Conservation (phyloP, 92 coral and sea anemone genomes). For the Phymanthus crucifer region DNA sequence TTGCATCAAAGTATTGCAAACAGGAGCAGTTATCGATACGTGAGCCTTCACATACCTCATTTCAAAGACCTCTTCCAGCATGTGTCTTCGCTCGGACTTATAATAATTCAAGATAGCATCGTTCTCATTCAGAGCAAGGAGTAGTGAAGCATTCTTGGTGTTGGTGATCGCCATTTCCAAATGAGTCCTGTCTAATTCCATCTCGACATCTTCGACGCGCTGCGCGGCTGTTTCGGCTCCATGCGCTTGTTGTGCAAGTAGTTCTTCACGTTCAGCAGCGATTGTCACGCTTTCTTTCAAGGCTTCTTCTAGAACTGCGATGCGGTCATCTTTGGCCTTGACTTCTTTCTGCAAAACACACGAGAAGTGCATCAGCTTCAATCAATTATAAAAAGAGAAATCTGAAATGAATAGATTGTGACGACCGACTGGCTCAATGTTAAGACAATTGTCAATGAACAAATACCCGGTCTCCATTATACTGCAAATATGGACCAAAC, state of each 20-base stretch:
- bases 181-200: conserved; percentile 81
- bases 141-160: conserved; percentile 94
- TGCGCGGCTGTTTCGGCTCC: conserved; percentile 71
- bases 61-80: conserved; percentile 88
- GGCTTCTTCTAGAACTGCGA: conserved; percentile 93
- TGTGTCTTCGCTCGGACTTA: conserved; percentile 81
- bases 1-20: too few relatives aligned
- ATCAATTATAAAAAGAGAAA: too few relatives aligned
- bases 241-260: conserved; percentile 91
- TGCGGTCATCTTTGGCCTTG: conserved; percentile 78
- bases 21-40: too few relatives aligned
- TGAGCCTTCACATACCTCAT: conserved; percentile 69
- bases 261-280: conserved; percentile 90
- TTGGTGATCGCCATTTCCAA: conserved; percentile 94
- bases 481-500: too few relatives aligned
- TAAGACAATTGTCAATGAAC: too few relatives aligned
- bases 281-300: conserved; percentile 95
- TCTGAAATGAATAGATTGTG: too few relatives aligned
- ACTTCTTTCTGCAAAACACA: conserved; percentile 62
- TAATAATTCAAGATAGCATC: conserved; percentile 89
- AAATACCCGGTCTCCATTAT: too few relatives aligned
- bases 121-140: conserved; percentile 87
- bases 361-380: neutral
- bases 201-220: conserved; percentile 87
- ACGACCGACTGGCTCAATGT: too few relatives aligned